A percentile compares a stretch with the other conserved stretches of the same genome.
Conservation (phyloP, 1,140 invertebrate species). For the Calephelis nemesis region DNA sequence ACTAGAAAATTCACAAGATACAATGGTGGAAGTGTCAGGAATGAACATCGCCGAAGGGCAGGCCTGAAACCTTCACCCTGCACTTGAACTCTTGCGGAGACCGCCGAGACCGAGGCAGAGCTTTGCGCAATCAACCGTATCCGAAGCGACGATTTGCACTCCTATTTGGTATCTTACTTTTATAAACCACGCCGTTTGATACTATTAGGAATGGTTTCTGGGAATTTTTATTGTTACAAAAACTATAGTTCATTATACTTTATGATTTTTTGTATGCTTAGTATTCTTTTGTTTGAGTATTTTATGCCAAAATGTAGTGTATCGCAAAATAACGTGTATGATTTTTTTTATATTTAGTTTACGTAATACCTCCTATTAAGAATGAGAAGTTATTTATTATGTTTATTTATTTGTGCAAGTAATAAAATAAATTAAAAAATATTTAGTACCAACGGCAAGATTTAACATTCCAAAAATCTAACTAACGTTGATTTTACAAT, state of each 20-base stretch:
- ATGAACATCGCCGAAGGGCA: conserved; percentile 32
- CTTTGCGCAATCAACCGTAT: conserved; percentile 61
- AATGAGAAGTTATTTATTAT: too few species aligned
- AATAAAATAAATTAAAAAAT: too few species aligned
- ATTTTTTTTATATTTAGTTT: too few species aligned
- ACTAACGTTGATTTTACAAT: too few species aligned
- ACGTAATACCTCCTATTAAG: too few species aligned
- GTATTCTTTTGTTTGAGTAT: background rate
- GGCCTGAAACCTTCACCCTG: conserved; percentile 71
- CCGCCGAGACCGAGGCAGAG: conserved; percentile 36
- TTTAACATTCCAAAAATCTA: too few species aligned
- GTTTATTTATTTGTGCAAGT: too few species aligned
- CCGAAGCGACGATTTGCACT: conserved; percentile 53
- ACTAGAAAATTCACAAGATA: background rate
- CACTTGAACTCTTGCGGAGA: conserved; percentile 62
- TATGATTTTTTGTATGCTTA: background rate
- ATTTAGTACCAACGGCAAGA: too few species aligned
- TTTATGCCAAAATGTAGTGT: too few species aligned
- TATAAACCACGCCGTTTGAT: conserved; percentile 20
- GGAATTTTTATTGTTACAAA: conserved; percentile 11
- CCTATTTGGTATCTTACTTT: conserved; percentile 19
- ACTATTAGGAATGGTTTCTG: conserved; percentile 12
- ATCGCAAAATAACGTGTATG: too few species aligned
- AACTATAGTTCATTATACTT: conserved; percentile 14
- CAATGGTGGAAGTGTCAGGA: conserved; percentile 13